Evolutionary conservation across 2,113 vertebrate genomes (phyloP).

Genomic region (Pomatostomus ruficeps): DNA sequence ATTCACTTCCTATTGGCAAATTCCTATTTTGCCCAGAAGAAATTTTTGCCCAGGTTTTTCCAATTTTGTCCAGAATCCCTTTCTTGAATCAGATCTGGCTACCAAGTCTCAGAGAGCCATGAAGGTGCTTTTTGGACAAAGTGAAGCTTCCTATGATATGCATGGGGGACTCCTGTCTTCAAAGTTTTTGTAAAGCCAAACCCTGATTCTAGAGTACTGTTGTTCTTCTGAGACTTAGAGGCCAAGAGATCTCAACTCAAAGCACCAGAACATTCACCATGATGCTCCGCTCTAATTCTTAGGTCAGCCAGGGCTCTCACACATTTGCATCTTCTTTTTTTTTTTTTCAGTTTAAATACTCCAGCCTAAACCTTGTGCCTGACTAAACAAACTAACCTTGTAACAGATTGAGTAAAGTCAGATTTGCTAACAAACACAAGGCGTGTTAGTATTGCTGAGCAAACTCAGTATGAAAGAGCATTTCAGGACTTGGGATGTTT

Average conservation of each 20-base stretch:
- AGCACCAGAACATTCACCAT: not conserved
- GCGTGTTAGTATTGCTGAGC: not conserved
- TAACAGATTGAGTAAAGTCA: not conserved
- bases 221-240: not conserved
- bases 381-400: not conserved
- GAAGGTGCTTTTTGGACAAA: not conserved
- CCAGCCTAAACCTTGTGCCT: not conserved
- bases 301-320: not conserved
- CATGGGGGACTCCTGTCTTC: not conserved
- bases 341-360: not conserved
- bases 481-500: accelerated
- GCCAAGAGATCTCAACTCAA: not conserved
- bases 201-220: not conserved
- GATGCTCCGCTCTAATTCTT: not conserved
- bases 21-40: not conserved
- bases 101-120: not conserved
- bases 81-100: not conserved
- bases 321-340: not conserved
- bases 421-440: not conserved
- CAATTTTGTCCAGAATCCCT: not conserved
- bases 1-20: not conserved
- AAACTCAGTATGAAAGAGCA: not conserved
- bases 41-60: not conserved
- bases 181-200: not conserved
- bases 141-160: not conserved